These are phyloP conservation scores for Callinectes sapidus DNA, from an alignment of 2,888 invertebrate genomes.

Conservation along the genomic window DNA sequence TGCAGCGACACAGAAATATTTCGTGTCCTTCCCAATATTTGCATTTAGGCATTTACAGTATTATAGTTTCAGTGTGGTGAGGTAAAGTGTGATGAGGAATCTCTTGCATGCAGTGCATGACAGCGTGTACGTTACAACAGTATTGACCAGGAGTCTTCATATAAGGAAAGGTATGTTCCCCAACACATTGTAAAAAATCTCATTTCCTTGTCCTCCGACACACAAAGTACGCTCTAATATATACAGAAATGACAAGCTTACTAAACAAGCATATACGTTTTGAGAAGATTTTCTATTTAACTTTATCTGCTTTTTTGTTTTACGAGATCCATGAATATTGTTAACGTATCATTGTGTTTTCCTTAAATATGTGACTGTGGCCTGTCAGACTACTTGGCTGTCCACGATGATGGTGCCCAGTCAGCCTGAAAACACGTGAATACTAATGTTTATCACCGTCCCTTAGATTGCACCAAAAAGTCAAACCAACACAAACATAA, in stretches of 20 bases:
- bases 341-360: not conserved
- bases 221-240: too few relatives aligned
- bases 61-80: not conserved
- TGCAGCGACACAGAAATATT: not conserved
- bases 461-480: too few relatives aligned
- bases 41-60: not conserved
- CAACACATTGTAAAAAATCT: too few relatives aligned
- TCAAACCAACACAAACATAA: too few relatives aligned
- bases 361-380: not conserved
- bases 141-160: too few relatives aligned
- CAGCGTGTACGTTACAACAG: too few relatives aligned
- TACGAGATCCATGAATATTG: not conserved
- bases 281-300: not conserved
- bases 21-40: not conserved
- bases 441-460: too few relatives aligned
- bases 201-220: too few relatives aligned
- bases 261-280: not conserved
- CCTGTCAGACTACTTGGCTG: not conserved
- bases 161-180: too few relatives aligned
- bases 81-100: not conserved
- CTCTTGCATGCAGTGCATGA: not conserved
- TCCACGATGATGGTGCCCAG: too few relatives aligned
- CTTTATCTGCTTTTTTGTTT: not conserved
- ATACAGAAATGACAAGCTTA: too few relatives aligned
- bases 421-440: not conserved